These are phyloP conservation scores for Ammodramus savannarum DNA, from an alignment of 2,113 vertebrate species.

Conservation along the genomic window DNA sequence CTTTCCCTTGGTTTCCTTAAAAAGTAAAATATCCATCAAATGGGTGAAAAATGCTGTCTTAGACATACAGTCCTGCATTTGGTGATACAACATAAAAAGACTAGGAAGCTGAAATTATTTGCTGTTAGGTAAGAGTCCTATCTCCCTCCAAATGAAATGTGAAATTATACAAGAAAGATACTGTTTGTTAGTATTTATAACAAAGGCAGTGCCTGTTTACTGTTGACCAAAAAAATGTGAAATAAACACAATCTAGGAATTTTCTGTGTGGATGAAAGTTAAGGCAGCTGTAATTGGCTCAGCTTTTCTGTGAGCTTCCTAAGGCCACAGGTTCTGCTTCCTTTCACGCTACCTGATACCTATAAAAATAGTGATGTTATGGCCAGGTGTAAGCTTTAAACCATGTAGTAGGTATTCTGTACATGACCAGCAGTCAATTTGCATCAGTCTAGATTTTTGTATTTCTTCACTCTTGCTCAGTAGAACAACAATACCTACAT, in stretches of 20 bases:
- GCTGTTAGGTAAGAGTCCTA: not conserved
- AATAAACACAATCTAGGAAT: not conserved
- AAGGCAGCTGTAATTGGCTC: not conserved
- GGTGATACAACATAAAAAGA: not conserved
- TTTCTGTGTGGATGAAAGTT: not conserved
- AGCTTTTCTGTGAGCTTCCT: not conserved
- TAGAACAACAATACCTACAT: not conserved
- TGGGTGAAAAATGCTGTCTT: not conserved
- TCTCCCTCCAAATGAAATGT: not conserved
- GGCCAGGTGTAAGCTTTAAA: not conserved
- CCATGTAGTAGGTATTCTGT: not conserved
- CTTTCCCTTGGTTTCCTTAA: not conserved
- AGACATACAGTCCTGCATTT: not conserved
- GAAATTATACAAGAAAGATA: not conserved
- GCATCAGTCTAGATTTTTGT: not conserved
- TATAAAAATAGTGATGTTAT: not conserved
- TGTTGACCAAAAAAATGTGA: not conserved
- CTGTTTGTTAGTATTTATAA: not conserved
- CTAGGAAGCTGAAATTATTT: not conserved
- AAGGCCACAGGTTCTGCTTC: not conserved
- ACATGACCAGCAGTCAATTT: not conserved
- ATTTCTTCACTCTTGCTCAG: not conserved
- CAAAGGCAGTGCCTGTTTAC: not conserved
- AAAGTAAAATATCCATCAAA: not conserved
- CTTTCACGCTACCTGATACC: fast-evolving